Conservation (phyloP, 2,113 vertebrate genomes). For the Neolamprologus variostigma region DNA sequence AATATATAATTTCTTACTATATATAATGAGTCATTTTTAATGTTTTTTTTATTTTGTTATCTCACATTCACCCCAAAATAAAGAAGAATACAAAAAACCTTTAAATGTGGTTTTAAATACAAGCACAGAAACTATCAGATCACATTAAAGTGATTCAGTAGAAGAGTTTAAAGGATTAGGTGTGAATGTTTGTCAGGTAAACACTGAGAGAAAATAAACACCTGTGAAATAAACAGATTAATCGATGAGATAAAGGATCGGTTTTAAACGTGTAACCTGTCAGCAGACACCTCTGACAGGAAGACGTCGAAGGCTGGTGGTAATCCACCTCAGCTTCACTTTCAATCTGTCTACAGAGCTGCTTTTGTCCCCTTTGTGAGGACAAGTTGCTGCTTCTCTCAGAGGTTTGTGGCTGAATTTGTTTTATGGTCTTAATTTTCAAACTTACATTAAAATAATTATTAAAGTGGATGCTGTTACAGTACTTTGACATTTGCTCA, state of each 20-base stretch:
- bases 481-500: not conserved
- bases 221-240: not conserved
- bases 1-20: not conserved
- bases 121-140: rapidly evolving
- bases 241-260: not conserved
- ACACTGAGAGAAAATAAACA: not conserved
- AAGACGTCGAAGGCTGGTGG: not conserved
- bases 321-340: not conserved
- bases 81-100: not conserved
- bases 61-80: not conserved
- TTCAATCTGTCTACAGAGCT: not conserved
- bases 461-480: not conserved
- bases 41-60: not conserved
- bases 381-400: not conserved
- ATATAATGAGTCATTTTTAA: rapidly evolving
- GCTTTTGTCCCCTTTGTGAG: not conserved
- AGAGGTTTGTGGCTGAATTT: not conserved
- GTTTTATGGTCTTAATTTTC: not conserved
- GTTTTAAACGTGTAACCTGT: not conserved
- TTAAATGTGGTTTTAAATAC: not conserved
- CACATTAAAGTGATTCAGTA: not conserved
- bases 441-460: not conserved
- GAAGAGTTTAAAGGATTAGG: not conserved
- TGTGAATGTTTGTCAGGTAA: not conserved
- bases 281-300: not conserved